Evolutionary conservation across 2,888 invertebrate genomes (phyloP).

Genomic region (Drosophila pseudotakahashii): DNA sequence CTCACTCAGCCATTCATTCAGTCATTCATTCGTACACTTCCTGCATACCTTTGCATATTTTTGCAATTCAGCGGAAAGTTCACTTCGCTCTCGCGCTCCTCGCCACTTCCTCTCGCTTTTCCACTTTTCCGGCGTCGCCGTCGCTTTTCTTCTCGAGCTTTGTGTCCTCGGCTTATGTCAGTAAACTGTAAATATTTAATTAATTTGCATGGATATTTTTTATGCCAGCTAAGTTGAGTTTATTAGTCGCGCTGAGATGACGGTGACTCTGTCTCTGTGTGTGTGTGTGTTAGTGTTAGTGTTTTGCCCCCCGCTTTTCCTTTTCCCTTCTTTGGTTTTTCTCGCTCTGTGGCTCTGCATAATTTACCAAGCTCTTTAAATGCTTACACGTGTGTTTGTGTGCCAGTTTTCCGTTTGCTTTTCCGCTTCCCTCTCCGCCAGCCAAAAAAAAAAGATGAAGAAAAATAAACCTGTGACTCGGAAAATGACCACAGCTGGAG

Average conservation of each 20-base stretch:
- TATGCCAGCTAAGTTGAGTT: slow-evolving; percentile 73
- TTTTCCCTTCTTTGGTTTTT: slow-evolving; percentile 9
- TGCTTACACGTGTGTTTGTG: slow-evolving; percentile 64
- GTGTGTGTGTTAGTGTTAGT: slow-evolving; percentile 3
- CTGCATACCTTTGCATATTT: slow-evolving; percentile 80
- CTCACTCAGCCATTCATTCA: slow-evolving; percentile 39
- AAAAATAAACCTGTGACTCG: neutral
- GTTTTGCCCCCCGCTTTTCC: slow-evolving; percentile 7
- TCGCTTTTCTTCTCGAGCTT: slow-evolving; percentile 17
- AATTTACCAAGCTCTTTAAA: slow-evolving; percentile 73
- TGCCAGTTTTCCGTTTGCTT: slow-evolving; percentile 55
- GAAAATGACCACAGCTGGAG: slow-evolving; percentile 32
- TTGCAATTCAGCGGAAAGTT: slow-evolving; percentile 81
- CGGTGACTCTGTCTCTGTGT: slow-evolving; percentile 17
- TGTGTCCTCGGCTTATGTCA: slow-evolving; percentile 69
- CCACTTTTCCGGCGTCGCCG: slow-evolving; percentile 22
- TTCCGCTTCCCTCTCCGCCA: neutral
- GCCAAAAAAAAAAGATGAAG: neutral
- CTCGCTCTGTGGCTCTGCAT: slow-evolving; percentile 54
- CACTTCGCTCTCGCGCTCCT: slow-evolving; percentile 56
- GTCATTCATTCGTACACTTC: slow-evolving; percentile 53
- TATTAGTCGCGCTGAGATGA: slow-evolving; percentile 61
- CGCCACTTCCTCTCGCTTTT: slow-evolving; percentile 32
- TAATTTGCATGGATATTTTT: slow-evolving; percentile 81
- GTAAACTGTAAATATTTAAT: slow-evolving; percentile 80